Percentiles rank a stretch among this genome's conserved stretches.
Conservation (phyloP, 2,113 vertebrate genomes). For the Cettia cetti region DNA sequence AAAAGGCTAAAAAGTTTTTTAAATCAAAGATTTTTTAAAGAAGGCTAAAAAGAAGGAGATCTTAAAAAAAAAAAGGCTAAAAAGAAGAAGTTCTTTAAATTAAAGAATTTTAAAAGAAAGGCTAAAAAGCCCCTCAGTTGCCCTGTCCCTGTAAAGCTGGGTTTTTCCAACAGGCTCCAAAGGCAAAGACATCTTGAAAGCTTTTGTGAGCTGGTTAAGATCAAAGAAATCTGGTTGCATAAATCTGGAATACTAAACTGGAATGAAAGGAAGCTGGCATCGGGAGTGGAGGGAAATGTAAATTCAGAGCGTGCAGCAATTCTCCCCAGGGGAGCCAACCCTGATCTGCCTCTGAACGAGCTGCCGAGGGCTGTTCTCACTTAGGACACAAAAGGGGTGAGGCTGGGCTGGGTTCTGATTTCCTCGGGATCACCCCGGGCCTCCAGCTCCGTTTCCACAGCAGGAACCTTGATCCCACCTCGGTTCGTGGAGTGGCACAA, state of each 20-base stretch:
- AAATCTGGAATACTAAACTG: neutral
- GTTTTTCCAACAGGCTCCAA: neutral
- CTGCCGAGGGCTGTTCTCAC: neutral
- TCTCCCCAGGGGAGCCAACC: neutral
- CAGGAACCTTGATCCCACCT: neutral
- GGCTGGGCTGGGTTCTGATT: neutral
- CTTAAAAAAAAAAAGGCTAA: neutral
- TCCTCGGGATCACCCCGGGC: no score
- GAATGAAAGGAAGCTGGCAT: neutral
- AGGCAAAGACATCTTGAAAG: neutral
- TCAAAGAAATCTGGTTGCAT: slow-evolving; percentile 17
- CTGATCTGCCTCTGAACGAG: neutral
- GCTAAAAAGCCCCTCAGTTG: neutral
- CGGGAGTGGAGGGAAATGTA: neutral
- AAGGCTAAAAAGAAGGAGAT: neutral
- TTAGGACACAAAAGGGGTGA: neutral
- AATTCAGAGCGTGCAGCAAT: neutral
- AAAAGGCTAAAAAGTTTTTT: neutral
- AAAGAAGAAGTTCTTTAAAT: neutral
- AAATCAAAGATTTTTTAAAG: neutral
- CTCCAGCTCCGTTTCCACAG: neutral
- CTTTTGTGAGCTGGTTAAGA: slow-evolving; percentile 21
- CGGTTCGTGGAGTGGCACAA: neutral
- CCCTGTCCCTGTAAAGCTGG: neutral
- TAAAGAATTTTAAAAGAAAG: neutral